Conservation (phyloP, 2,797 vertebrate species). For the Novumbra hubbsi region DNA sequence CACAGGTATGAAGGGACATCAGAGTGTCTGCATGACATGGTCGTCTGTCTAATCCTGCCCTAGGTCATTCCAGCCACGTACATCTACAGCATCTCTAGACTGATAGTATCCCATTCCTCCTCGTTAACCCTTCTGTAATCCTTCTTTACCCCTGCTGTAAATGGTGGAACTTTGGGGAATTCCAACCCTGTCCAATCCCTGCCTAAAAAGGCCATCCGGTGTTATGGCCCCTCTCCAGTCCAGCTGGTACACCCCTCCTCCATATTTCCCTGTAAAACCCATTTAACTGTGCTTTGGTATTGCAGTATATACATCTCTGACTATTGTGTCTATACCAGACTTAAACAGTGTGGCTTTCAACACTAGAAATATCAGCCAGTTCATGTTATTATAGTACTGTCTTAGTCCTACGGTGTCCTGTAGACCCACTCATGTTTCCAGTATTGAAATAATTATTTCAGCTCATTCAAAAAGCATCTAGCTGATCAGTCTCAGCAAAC, state of each 20-base stretch:
- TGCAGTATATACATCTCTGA: background rate
- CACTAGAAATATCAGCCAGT: background rate
- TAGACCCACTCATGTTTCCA: background rate
- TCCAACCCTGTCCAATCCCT: conserved; percentile 24
- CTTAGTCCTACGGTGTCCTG: background rate
- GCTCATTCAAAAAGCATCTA: background rate
- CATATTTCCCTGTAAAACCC: background rate
- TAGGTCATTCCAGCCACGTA: background rate
- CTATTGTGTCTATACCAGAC: background rate
- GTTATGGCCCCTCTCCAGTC: background rate
- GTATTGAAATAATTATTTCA: background rate
- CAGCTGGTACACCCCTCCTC: background rate
- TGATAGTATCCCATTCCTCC: background rate
- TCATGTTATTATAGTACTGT: background rate
- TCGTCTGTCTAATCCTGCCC: background rate
- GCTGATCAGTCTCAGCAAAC: background rate
- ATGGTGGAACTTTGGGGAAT: conserved; percentile 5
- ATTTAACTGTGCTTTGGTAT: background rate
- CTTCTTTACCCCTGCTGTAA: conserved; percentile 7
- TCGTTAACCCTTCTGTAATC: background rate
- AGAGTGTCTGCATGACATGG: background rate
- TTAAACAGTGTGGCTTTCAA: background rate
- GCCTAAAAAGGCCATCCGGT: conserved; percentile 46
- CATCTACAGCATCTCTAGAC: conserved; percentile 2
- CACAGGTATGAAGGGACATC: conserved; percentile 15